Evolutionary conservation across 2,113 vertebrate genomes (phyloP).

Genomic region (Tyto alba): DNA sequence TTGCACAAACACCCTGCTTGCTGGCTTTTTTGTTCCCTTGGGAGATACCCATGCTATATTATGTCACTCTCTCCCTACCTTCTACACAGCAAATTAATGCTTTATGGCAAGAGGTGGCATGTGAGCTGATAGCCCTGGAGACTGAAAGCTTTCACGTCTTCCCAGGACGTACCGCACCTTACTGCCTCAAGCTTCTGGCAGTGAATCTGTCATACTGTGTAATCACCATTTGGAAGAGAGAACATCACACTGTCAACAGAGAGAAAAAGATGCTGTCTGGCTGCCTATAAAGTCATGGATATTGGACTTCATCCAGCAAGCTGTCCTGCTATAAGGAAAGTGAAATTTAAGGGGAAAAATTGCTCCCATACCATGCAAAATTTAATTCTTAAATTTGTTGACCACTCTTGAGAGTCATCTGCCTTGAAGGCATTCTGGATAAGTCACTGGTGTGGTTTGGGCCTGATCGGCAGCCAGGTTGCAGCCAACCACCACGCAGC

Average conservation of each 20-base stretch:
- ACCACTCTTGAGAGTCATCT: not conserved
- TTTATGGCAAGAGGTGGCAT: not conserved
- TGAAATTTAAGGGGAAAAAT: not conserved
- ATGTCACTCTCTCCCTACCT: not conserved
- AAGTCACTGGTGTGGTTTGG: too few species aligned
- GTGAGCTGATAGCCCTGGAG: not conserved
- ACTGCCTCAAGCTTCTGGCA: not conserved
- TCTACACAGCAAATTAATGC: not conserved
- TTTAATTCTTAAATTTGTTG: not conserved
- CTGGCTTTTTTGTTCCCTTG: not conserved
- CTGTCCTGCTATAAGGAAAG: not conserved
- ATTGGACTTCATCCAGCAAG: not conserved
- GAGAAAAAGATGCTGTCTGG: not conserved
- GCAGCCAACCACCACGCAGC: too few species aligned
- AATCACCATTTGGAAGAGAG: not conserved
- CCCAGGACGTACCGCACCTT: not conserved
- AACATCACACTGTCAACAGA: not conserved
- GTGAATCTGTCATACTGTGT: not conserved
- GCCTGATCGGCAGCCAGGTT: too few species aligned
- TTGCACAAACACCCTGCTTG: not conserved
- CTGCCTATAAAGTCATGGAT: not conserved
- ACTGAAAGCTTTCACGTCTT: not conserved
- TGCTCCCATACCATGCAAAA: not conserved
- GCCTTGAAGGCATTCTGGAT: not conserved
- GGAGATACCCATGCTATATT: not conserved